Evolutionary conservation across 2,113 vertebrate species (phyloP).

Genomic region (Odocoileus virginianus): DNA sequence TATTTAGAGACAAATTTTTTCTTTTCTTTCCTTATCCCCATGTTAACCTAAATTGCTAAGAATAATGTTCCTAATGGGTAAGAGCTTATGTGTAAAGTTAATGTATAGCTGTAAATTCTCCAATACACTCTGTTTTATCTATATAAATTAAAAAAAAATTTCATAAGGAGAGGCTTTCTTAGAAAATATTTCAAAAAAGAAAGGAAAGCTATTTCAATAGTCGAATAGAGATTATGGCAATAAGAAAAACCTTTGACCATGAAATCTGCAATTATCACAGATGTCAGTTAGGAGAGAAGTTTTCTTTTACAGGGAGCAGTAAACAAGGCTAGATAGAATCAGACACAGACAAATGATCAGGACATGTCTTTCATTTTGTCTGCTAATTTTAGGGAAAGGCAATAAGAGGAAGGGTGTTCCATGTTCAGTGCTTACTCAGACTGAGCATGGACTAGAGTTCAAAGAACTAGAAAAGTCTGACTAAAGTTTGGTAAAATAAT

Average conservation of each 20-base stretch:
- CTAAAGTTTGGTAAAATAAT: background rate
- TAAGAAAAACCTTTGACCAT: background rate
- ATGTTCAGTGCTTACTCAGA: background rate
- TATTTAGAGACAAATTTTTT: background rate
- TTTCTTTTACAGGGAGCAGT: background rate
- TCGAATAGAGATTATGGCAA: background rate
- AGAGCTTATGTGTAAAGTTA: background rate
- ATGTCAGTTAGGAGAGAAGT: background rate
- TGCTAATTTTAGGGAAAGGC: background rate
- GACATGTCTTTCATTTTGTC: background rate
- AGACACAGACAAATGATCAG: background rate
- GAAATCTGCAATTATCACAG: background rate
- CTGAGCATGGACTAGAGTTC: background rate
- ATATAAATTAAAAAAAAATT: background rate
- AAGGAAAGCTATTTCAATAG: background rate
- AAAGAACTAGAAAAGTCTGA: background rate
- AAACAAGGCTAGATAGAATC: background rate
- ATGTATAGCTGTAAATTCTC: background rate
- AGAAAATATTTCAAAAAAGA: background rate
- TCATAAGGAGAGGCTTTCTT: background rate
- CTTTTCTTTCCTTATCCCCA: background rate
- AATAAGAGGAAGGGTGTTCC: background rate
- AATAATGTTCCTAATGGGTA: background rate
- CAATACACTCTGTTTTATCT: background rate
- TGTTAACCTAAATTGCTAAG: background rate